These are phyloP conservation scores for Indri indri DNA, from an alignment of 2,113 vertebrate species.

Conservation along the genomic window DNA sequence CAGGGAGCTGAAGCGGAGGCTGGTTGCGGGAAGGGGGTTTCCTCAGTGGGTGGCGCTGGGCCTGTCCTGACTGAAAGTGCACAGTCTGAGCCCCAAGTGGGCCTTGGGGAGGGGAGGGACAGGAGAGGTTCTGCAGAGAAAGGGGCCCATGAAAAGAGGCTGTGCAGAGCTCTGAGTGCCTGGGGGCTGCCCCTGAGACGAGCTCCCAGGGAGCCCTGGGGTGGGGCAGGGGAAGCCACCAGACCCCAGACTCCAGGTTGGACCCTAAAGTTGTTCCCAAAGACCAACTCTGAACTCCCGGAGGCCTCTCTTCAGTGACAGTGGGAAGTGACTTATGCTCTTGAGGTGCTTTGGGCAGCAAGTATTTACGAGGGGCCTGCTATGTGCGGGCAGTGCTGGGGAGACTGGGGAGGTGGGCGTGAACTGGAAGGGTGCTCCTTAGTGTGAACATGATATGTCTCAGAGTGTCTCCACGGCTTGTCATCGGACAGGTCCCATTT, in stretches of 20 bases:
- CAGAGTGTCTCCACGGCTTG: background rate
- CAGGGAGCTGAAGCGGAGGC: background rate
- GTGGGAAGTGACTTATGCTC: background rate
- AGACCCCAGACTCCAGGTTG: background rate
- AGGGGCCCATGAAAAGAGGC: background rate
- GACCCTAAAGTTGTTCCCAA: background rate
- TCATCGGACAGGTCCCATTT: background rate
- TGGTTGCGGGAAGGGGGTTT: background rate
- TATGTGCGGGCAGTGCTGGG: background rate
- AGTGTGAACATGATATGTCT: background rate
- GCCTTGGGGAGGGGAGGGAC: background rate
- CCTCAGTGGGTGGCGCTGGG: background rate
- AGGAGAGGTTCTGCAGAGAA: background rate
- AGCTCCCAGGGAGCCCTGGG: background rate
- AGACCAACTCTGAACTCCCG: background rate
- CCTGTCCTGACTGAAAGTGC: background rate
- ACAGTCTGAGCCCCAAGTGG: background rate
- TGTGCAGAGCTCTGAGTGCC: background rate
- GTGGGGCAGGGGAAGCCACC: background rate
- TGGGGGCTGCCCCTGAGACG: background rate
- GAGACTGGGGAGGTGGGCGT: background rate
- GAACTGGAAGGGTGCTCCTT: background rate
- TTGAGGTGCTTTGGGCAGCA: background rate
- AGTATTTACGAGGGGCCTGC: background rate
- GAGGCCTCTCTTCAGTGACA: background rate